Percentiles rank a stretch among this genome's conserved stretches.
phyloP scores from a whole-genome alignment of 2,797 vertebrate genomes.

The Coilia nasus region DNA sequence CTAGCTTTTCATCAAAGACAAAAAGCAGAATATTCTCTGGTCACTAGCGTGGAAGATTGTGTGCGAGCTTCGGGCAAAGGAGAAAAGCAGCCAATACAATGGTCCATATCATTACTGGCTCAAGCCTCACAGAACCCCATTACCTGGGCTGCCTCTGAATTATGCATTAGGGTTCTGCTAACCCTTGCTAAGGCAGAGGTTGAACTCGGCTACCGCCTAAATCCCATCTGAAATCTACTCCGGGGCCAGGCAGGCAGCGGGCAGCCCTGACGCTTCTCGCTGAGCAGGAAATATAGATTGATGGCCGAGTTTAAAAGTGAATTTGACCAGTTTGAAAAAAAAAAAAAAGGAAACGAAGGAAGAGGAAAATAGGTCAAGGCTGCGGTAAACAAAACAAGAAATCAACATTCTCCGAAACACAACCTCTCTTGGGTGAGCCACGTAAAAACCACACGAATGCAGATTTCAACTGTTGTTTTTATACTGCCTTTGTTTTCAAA shows the following conservation, averaged over 20 bases:
- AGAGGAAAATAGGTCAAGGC: neutral
- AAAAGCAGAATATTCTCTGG: slow-evolving; percentile 8
- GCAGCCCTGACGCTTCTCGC: neutral
- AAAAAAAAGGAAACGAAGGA: no score
- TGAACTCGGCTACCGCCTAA: neutral
- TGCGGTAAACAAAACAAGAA: neutral
- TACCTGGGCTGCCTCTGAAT: slow-evolving; percentile 44
- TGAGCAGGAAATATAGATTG: neutral
- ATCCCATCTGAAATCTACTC: neutral
- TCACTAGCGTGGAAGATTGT: slow-evolving; percentile 38
- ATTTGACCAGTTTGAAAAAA: neutral
- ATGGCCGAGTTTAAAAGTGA: neutral
- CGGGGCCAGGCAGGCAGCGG: neutral
- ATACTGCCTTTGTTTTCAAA: no score
- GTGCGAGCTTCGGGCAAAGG: slow-evolving; percentile 29
- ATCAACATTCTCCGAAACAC: neutral
- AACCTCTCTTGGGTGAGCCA: neutral
- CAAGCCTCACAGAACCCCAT: slow-evolving; percentile 51
- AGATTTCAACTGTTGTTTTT: no score
- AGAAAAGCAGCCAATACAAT: slow-evolving; percentile 32
- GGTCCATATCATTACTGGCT: slow-evolving; percentile 44
- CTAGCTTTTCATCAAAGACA: slow-evolving; percentile 15
- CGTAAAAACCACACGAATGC: no score
- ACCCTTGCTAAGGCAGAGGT: neutral
- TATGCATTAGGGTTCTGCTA: slow-evolving; percentile 46